A percentile compares a stretch with the other conserved stretches of the same genome.
Conservation (phyloP, 2,888 invertebrate species). For the Eupithecia exiguata region DNA sequence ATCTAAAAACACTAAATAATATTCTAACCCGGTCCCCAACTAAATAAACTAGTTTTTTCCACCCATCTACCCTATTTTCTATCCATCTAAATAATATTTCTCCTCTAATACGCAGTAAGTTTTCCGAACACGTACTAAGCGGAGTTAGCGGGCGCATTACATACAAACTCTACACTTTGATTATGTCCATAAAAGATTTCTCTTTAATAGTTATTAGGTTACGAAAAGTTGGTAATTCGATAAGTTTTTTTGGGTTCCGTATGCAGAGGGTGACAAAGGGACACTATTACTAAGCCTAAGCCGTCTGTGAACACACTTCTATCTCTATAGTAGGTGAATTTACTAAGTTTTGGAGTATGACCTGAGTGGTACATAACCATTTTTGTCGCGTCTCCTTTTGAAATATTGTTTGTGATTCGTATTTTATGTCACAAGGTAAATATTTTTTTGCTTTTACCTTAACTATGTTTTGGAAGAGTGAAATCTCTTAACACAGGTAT, state of each 20-base stretch:
- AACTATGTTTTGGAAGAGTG: too few species aligned
- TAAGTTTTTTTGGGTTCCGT: slow-evolving; percentile 23
- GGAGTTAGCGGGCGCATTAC: slow-evolving; percentile 47
- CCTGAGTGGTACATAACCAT: too few species aligned
- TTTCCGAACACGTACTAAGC: slow-evolving; percentile 44
- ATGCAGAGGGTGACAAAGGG: background rate
- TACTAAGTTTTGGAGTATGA: too few species aligned
- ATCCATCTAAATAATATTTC: slow-evolving; percentile 16
- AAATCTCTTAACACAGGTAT: too few species aligned
- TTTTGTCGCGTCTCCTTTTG: too few species aligned
- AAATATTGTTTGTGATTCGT: too few species aligned
- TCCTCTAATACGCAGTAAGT: slow-evolving; percentile 33
- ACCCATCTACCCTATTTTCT: slow-evolving; percentile 1
- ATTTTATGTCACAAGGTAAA: too few species aligned
- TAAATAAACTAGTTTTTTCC: slow-evolving; percentile 9
- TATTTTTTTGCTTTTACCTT: too few species aligned
- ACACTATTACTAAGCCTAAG: background rate
- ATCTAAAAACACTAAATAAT: background rate
- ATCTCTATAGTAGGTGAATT: too few species aligned
- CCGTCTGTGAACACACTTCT: too few species aligned
- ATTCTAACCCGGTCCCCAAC: background rate
- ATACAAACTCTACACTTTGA: slow-evolving; percentile 25
- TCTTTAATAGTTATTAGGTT: slow-evolving; percentile 27
- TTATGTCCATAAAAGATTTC: slow-evolving; percentile 32
- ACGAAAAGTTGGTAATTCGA: slow-evolving; percentile 30